Percentiles rank a stretch among this genome's conserved stretches.
Conservation (phyloP, 2,113 vertebrate genomes). For the Lamprotornis superbus region DNA sequence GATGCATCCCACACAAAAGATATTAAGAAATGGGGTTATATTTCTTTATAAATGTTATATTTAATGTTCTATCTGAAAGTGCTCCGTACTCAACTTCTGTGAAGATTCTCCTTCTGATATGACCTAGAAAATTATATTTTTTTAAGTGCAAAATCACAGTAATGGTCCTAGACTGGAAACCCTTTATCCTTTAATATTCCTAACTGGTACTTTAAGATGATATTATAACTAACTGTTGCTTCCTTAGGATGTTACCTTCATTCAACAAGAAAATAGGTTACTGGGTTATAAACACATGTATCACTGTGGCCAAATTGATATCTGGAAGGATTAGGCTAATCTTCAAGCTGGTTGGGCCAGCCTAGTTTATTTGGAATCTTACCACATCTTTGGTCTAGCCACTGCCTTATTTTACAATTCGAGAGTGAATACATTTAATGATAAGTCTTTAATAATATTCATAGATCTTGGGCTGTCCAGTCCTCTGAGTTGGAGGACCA, state of each 20-base stretch:
- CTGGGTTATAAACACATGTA: neutral
- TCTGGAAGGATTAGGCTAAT: neutral
- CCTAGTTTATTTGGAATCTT: neutral
- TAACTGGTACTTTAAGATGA: neutral
- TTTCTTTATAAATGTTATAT: neutral
- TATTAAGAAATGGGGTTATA: neutral
- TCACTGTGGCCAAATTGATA: neutral
- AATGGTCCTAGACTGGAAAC: neutral
- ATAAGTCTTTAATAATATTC: neutral
- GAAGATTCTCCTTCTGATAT: neutral
- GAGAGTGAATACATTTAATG: neutral
- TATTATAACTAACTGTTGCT: neutral
- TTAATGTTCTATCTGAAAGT: neutral
- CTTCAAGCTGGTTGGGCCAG: neutral
- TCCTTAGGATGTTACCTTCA: neutral
- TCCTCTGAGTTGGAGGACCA: neutral
- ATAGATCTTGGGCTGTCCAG: neutral
- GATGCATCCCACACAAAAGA: neutral
- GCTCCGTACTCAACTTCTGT: neutral
- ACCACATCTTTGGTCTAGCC: neutral
- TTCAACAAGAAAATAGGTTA: neutral
- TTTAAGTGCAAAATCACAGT: neutral
- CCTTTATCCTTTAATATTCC: neutral
- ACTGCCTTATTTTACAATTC: neutral
- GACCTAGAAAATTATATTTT: neutral